Evolutionary conservation across 2,113 vertebrate species (phyloP).

Genomic region (Trematocara stigmaticum): DNA sequence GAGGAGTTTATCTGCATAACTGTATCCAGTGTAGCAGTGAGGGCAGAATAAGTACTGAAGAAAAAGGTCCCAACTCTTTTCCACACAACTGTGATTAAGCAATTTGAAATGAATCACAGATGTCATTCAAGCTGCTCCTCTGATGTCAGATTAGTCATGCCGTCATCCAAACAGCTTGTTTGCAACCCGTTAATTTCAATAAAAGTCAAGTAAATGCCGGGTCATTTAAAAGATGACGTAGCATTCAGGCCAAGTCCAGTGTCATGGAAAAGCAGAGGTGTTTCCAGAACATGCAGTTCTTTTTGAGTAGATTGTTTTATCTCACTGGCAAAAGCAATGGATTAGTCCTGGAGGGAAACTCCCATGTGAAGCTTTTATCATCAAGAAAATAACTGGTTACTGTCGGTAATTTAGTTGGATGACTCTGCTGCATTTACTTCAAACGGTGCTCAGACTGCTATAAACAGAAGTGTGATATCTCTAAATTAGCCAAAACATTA

Average conservation of each 20-base stretch:
- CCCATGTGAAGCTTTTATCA: background rate
- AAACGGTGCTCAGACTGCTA: background rate
- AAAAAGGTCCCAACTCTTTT: background rate
- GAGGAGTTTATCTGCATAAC: too few relatives aligned
- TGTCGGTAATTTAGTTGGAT: background rate
- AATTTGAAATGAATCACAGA: background rate
- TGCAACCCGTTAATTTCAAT: background rate
- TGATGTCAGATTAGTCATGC: background rate
- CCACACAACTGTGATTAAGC: background rate
- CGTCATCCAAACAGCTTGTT: background rate
- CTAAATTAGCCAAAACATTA: background rate
- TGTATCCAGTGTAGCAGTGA: too few relatives aligned
- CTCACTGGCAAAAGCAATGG: background rate
- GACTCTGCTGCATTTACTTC: background rate
- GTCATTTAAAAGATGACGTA: background rate
- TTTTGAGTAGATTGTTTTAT: background rate
- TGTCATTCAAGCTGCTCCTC: background rate
- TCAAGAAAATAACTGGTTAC: background rate
- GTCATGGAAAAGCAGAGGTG: background rate
- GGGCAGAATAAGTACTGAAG: background rate
- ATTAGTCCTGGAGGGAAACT: background rate
- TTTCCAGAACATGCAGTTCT: background rate
- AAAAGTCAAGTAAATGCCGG: background rate
- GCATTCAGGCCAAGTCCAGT: background rate
- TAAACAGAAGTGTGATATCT: background rate